Evolutionary conservation across 2,113 vertebrate species (phyloP).

Genomic region (Leucosticte australis): DNA sequence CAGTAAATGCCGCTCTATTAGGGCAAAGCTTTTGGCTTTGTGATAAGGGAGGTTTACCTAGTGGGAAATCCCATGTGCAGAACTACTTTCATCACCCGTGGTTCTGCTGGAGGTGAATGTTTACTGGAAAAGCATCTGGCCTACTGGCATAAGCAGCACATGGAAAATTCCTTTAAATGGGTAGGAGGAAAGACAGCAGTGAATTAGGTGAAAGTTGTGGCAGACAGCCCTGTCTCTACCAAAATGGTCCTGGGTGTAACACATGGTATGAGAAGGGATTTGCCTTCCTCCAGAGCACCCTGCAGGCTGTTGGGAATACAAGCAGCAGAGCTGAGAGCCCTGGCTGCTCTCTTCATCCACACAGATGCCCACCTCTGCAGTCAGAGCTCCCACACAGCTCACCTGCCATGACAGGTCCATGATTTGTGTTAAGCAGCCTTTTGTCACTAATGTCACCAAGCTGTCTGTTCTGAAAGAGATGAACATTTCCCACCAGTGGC

Average conservation of each 20-base stretch:
- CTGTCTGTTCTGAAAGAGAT: neutral
- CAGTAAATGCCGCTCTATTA: neutral
- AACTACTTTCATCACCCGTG: neutral
- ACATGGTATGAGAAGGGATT: neutral
- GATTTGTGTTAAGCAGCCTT: neutral
- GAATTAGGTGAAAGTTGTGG: neutral
- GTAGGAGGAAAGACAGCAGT: neutral
- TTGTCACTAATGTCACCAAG: neutral
- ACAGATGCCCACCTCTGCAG: neutral
- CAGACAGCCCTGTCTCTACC: neutral
- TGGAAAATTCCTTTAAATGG: neutral
- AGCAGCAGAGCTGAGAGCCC: neutral
- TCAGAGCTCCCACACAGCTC: neutral
- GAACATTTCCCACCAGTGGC: neutral
- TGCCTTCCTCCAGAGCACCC: neutral
- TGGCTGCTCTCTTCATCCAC: neutral
- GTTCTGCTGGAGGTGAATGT: neutral
- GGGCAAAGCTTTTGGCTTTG: neutral
- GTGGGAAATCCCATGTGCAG: neutral
- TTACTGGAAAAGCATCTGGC: neutral
- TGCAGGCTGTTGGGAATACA: neutral
- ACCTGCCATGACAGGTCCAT: accelerated
- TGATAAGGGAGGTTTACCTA: neutral
- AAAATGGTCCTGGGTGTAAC: neutral
- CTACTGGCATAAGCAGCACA: accelerated